Base-by-base conservation (phyloP, 2,113 vertebrate genomes). In the Hystrix brachyura region DNA sequence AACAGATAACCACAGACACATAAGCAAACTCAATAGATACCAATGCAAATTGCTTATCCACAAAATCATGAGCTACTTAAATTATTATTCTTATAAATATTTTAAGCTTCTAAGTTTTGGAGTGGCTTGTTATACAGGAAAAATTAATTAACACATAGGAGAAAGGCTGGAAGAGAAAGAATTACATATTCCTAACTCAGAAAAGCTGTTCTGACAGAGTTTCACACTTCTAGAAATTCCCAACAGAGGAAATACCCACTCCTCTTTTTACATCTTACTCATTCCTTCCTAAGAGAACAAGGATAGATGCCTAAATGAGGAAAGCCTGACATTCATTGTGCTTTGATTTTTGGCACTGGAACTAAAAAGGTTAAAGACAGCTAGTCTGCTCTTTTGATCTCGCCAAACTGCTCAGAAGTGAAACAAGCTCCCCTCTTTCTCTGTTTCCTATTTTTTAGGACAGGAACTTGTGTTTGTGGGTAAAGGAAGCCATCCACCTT, bases 41-140 rank as follows among this genome's bases (percentile, higher is more conserved):
- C 29, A 94, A 13, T 21, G 60, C 38, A 84, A 97, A 84, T 12
- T 80, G 25, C 67, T 59, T 23, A 65, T 51, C 27, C 32, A 76
- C 59, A 97, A 85, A 90, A 82, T 90, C 25, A 74, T 43, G 23
- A 97, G 57, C 34, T 84, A 71, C 90, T 60, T 38, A 81, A 92
- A 84, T 25, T 15, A 32, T 17, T 71, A n/a, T 59, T 76, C 46
- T 48, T 48, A 76, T 27, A 48, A 48, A 27, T 93, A 46, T 71
- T 94, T 91, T 32, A 85, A 71, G 13, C 1, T 53, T 13, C 14
- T 51, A 96, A 38, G 0, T 88, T 94, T 90, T 7, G 18, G 10
- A 38, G 46, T 90, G 11, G 15, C 32, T 91, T 89, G 62, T 92
- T 81, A 65, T 11, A 84, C 14, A 29, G 38, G 9, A 87, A 87